phyloP scores from a whole-genome alignment of 2,888 invertebrate genomes.

The Nymphalis polychloros region DNA sequence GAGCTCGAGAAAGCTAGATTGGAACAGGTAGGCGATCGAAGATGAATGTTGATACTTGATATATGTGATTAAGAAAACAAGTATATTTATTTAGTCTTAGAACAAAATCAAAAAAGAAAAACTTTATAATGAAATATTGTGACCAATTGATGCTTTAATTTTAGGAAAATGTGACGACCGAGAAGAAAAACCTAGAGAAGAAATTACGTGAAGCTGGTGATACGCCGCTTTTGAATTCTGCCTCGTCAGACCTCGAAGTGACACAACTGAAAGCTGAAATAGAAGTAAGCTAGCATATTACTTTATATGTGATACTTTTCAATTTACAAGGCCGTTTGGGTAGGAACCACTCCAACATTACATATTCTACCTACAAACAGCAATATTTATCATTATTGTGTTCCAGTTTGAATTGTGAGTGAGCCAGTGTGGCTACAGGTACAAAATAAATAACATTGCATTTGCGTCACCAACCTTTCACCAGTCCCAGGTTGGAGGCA shows the following conservation, averaged over 20 bases:
- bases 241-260: constrained; percentile 91
- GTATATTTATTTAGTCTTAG: background rate
- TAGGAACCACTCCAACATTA: no score
- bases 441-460: no score
- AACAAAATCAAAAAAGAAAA: background rate
- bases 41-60: no score
- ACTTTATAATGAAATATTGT: background rate
- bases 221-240: constrained; percentile 83
- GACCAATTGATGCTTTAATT: constrained; percentile 31
- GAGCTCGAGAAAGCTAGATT: constrained; percentile 91
- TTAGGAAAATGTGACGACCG: constrained; percentile 89
- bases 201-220: constrained; percentile 89
- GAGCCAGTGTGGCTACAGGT: no score
- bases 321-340: no score
- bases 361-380: no score
- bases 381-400: no score
- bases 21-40: constrained; percentile 80
- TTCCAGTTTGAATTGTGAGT: no score
- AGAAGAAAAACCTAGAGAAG: constrained; percentile 91
- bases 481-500: no score
- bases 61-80: no score
- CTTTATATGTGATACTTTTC: no score
- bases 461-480: no score
- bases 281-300: constrained; percentile 78
- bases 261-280: constrained; percentile 91